These are phyloP conservation scores for Eulithis testata DNA, from an alignment of 2,888 invertebrate species.

Conservation along the genomic window DNA sequence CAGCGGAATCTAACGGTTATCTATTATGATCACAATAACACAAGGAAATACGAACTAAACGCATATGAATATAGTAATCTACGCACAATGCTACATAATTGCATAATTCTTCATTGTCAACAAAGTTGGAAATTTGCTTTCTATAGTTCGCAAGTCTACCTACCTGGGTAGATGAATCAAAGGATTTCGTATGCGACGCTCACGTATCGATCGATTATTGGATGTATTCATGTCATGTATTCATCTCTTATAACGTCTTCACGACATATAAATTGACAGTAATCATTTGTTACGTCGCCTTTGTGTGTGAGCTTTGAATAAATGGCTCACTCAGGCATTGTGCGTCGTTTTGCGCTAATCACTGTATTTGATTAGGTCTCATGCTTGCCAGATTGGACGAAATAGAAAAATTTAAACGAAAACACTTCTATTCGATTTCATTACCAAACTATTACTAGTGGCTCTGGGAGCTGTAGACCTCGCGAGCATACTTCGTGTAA, in stretches of 20 bases:
- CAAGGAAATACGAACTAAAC: conserved; percentile 42
- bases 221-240: conserved; percentile 52
- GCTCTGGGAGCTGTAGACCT: too few relatives aligned
- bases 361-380: conserved; percentile 39
- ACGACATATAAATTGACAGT: conserved; percentile 61
- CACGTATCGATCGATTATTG: conserved; percentile 56
- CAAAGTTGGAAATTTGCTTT: conserved; percentile 67
- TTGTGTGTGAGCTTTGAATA: conserved; percentile 48
- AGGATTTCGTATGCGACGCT: conserved; percentile 53
- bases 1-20: conserved; percentile 18
- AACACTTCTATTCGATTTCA: neutral
- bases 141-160: conserved; percentile 53
- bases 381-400: conserved; percentile 25
- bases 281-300: conserved; percentile 60
- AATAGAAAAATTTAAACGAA: conserved; percentile 25
- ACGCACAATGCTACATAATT: conserved; percentile 66
- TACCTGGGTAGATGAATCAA: conserved; percentile 44
- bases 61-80: conserved; percentile 51
- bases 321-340: conserved; percentile 39
- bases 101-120: conserved; percentile 68
- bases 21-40: conserved; percentile 21
- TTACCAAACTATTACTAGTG: neutral
- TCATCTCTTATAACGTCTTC: conserved; percentile 42
- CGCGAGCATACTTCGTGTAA: too few relatives aligned
- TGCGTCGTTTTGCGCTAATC: conserved; percentile 29